Evolutionary conservation across 2,888 invertebrate genomes (phyloP), one percentile per base, ranked within the genome.

Genomic region (Scaeva pyrastri): DNA sequence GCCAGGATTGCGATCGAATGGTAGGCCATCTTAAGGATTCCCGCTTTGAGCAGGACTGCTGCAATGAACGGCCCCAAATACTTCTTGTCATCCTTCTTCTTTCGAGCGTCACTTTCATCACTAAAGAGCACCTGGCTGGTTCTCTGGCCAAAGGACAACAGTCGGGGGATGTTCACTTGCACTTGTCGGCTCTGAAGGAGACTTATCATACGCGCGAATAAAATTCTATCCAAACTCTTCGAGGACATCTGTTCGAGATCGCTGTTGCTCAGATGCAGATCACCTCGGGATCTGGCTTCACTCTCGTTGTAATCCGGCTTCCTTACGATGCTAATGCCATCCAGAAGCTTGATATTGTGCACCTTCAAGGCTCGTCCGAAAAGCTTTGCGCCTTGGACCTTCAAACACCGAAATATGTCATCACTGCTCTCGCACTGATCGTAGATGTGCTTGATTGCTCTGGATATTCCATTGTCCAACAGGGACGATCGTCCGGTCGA

Each of bases 1-100:
- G 97, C 96, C 88, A 97, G 94, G 16, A 95, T 93, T 10, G 96
- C 96, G 71, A 96, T 95, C 21, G 95, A 95, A 88, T 96, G 95
- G 92, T 96, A 96, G 2, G 96, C 96, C 92, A 96, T 94, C 19
- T 96, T 95, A 19, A 96, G 92, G 90, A 96, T 95, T 45, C 95
- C 95, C 26, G 95, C 95, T 90, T 96, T 96, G 73, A 96, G 93
- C 60, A 96, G 94, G 41, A 96, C 93, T 12, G 95, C 95, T 79
- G 95, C 95, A 39, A 96, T 92, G 77, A 96, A 94, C 0, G 96
- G 95, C 0, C 95, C 95, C 76, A 95, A 94, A 92, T 94, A 94
- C 89, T 95, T 95, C n/a, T 91, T 92, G 75, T 91, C 91, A 21
- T 91, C 89, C 90, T 95, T 95, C 91, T 95, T 92, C 88, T 95